Evolutionary conservation across 1,140 invertebrate genomes (phyloP), one percentile per base, ranked within the genome.

Genomic region (Trachymyrmex septentrionalis): DNA sequence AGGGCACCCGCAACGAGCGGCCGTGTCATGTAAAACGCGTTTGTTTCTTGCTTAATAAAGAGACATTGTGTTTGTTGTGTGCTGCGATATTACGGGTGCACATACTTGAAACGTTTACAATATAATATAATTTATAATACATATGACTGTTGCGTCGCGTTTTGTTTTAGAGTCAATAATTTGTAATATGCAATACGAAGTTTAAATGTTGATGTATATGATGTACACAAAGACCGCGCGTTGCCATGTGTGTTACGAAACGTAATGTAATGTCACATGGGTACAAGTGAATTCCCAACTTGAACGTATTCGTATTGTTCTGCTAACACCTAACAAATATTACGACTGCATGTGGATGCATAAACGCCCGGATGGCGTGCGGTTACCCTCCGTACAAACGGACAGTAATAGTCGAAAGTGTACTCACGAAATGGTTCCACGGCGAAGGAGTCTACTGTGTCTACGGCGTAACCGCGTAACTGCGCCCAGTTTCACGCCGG

Each of bases 281-380:
- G 12, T 24, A 14, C 12, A 30, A 84, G 69, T 61, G 27, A 75
- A 84, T 84, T 84, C 55, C 27, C 69, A 50, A 59, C 21, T 44
- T 48, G 38, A 84, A 73, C 84, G 87, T 90, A 90, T 86, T 75
- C 85, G 73, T 86, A 88, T 90, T 75, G 55, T 73, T 57, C 67
- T 27, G 21, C 38, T 57, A 72, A 48, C 55, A 55, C 3, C 80
- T 75, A 75, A 82, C 80, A 82, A 75, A 84, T 84, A 84, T 75
- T 34, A 61, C 80, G 34, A 24, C 67, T 44, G 38, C 38, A 67
- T 50, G 69, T 61, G 24, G 55, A 84, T 73, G 80, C 69, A 75
- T 61, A 84, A 84, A 61, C 80, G 80, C 71, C 24, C 69, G 80
- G 69, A 84, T 84, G 57, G 55, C 80, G n/a, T 84, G 80, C 55